Base-by-base conservation (phyloP, 2,797 vertebrate species). In the Atherinosoma microstoma region DNA sequence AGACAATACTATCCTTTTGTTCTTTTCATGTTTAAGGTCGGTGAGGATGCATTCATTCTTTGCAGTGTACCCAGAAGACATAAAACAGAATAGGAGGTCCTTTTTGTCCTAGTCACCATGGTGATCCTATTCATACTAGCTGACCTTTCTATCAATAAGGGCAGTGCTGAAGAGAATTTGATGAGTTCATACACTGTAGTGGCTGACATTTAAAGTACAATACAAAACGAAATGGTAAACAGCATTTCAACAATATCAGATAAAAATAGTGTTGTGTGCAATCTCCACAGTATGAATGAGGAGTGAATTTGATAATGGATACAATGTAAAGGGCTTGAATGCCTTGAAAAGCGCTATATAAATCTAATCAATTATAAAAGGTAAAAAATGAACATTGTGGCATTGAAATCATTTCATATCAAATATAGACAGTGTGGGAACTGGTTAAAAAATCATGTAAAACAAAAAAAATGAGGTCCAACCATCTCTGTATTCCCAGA, bases 101-200 rank as follows among this genome's bases (percentile, higher is more conserved):
- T 63, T 51, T 84, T 84, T 54, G 62, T 70, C 56, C 59, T 40
- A 2, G 84, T 90, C 84, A 85, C 91, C 88, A 91, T 90, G 88
- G 91, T 61, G 80, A 93, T 89, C 66, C 36, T 76, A 70, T 86
- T 90, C 73, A 86, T 88, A 68, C 70, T 45, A 42, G 62, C 66
- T 90, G 90, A 92, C 90, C 90, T 93, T 93, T 93, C 79, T 79
- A 79, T 91, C 89, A 90, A 85, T 89, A 82, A 84, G 75, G 71
- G 58, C 47, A 53, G 56, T 20, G 63, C 72, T 64, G 78, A 79
- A 73, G 80, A 76, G 80, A 84, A 73, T 53, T 76, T 64, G 73
- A 83, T 83, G 84, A 80, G 82, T 82, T 75, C 70, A 77, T 58
- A 65, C 82, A 79, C 59, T 71, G 84, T 49, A 61, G 78, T 67